Percentiles rank a stretch among this genome's conserved stretches.
These are phyloP conservation scores for Acronicta psi DNA, from an alignment of 2,888 invertebrate genomes.

Conservation along the genomic window DNA sequence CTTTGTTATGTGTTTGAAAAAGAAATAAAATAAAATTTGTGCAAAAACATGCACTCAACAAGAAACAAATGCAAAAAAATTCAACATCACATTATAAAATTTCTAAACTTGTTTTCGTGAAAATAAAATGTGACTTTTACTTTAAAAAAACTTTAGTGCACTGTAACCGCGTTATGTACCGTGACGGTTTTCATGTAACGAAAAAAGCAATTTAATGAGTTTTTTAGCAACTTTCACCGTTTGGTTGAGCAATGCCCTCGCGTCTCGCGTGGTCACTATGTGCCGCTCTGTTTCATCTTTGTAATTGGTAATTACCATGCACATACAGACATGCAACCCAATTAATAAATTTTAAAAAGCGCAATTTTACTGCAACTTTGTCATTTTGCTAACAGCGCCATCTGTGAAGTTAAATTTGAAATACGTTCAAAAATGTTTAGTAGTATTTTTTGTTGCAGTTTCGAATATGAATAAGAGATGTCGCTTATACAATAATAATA, in stretches of 20 bases:
- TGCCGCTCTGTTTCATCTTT: constrained; percentile 59
- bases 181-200: constrained; percentile 72
- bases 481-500: constrained; percentile 5
- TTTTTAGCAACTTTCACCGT: constrained; percentile 73
- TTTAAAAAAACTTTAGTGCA: constrained; percentile 41
- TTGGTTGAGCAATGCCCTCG: constrained; percentile 55
- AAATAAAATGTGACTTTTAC: constrained; percentile 53
- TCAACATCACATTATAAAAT: constrained; percentile 21
- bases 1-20: too few species aligned
- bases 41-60: not conserved
- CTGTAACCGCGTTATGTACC: constrained; percentile 54
- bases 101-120: constrained; percentile 39
- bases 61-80: constrained; percentile 24
- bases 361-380: constrained; percentile 4
- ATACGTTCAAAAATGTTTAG: not conserved
- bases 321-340: constrained; percentile 54
- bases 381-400: constrained; percentile 26
- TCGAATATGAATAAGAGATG: constrained; percentile 7
- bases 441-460: not conserved
- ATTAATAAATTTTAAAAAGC: constrained; percentile 33
- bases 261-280: constrained; percentile 56
- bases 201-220: constrained; percentile 70
- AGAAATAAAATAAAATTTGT: too few species aligned
- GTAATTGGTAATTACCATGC: constrained; percentile 57
- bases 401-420: constrained; percentile 11